phyloP scores from a whole-genome alignment of 1,140 invertebrate genomes.

The Neodiprion pinetum region DNA sequence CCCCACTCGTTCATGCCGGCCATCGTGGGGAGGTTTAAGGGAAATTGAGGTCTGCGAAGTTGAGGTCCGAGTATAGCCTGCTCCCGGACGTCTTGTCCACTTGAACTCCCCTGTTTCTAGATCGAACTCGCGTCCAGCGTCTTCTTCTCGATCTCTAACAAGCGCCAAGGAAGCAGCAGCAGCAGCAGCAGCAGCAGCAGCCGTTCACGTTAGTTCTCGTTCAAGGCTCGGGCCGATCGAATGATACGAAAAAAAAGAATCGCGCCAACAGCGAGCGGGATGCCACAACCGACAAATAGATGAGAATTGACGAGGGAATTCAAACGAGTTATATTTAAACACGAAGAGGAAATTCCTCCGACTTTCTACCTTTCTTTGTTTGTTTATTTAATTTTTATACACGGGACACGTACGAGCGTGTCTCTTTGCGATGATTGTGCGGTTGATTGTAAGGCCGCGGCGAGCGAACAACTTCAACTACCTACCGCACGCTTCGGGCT shows the following conservation, averaged over 20 bases:
- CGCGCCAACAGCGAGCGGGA: slow-evolving; percentile 14
- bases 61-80: slow-evolving; percentile 56
- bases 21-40: slow-evolving; percentile 44
- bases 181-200: not conserved
- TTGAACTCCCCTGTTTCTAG: slow-evolving; percentile 18
- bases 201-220: not conserved
- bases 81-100: slow-evolving; percentile 52
- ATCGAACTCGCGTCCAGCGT: slow-evolving; percentile 11
- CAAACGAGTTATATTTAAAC: no score
- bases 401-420: not conserved
- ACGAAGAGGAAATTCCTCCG: no score
- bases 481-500: slow-evolving; percentile 34
- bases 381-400: no score
- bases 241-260: not conserved
- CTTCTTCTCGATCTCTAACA: not conserved
- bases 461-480: not conserved
- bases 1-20: slow-evolving; percentile 52
- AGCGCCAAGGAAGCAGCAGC: not conserved
- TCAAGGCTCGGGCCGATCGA: not conserved
- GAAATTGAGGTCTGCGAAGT: slow-evolving; percentile 54
- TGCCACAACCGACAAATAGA: no score
- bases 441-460: not conserved
- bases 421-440: slow-evolving; percentile 13
- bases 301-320: no score
- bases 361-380: no score